Conservation (phyloP, 2,888 invertebrate genomes). For the Drosophila diplacantha region DNA sequence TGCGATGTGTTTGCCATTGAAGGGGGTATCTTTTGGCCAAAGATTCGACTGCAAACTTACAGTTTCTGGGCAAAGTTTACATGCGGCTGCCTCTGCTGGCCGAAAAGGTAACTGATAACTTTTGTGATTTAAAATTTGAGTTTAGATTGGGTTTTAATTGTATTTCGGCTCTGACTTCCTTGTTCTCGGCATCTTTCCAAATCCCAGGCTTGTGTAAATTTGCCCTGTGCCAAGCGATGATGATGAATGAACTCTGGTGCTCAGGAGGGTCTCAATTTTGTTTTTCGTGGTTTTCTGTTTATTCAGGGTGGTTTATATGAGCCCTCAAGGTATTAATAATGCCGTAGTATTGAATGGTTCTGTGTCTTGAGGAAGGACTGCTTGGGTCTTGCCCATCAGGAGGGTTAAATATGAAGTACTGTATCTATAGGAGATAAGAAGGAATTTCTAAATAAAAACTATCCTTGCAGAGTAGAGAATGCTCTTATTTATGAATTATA, state of each 20-base stretch:
- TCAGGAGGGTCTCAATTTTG: conserved; percentile 23
- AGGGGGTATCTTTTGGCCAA: conserved; percentile 51
- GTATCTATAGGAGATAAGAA: neutral
- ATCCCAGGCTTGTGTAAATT: conserved; percentile 46
- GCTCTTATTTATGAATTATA: neutral
- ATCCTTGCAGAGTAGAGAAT: no score
- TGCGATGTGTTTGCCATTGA: conserved; percentile 23
- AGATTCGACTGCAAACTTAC: conserved; percentile 45
- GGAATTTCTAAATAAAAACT: neutral
- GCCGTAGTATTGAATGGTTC: conserved; percentile 9
- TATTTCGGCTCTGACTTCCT: conserved; percentile 41
- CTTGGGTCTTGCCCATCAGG: neutral
- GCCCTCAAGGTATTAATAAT: conserved; percentile 16
- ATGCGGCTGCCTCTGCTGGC: conserved; percentile 20
- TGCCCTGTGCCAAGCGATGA: conserved; percentile 46
- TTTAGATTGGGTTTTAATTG: conserved; percentile 65
- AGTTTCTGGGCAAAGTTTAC: conserved; percentile 31
- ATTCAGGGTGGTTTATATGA: conserved; percentile 9
- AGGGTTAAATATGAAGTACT: conserved; percentile 13
- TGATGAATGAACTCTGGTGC: conserved; percentile 39
- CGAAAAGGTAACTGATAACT: conserved; percentile 59
- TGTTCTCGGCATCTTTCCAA: conserved; percentile 2
- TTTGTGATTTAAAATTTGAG: conserved; percentile 60
- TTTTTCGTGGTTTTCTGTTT: conserved; percentile 7
- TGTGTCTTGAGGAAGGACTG: no score